Evolutionary conservation across 2,797 vertebrate species (phyloP), one percentile per base, ranked within the genome.

Genomic region (Paguma larvata): DNA sequence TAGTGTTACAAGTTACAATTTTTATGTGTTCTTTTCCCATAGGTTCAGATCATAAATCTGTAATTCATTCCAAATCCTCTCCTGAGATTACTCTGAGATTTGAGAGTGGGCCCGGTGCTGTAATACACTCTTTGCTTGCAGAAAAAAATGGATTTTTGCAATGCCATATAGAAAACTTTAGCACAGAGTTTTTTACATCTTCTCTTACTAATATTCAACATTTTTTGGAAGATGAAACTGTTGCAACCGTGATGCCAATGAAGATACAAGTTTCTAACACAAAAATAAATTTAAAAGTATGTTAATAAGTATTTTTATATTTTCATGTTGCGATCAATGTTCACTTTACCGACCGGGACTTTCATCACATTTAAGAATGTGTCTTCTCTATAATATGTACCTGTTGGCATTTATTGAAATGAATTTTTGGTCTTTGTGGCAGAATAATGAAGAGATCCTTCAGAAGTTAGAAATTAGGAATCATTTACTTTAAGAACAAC

Each of bases 111-210:
- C 99, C 99, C 5, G 98, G 99, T 79, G 99, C 99, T 80, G 99
- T 99, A 53, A 98, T 99, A 90, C 99, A 99, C 98, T 99, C 99
- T 80, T 98, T 99, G 9, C 98, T 99, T 97, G 99, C 99, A 46
- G 99, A 99, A 94, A 99, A 99, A 98, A 99, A 99, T 13, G 99
- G 99, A 92, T 99, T 99, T 99, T 99, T 99, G 97, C 99, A 99
- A 96, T 99, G 99, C 98, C 99, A 98, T 13, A 98, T 99, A 89
- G 99, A 99, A 78, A 99, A 99, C 68, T 99, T 99, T 98, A 99
- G 97, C n/a, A 99, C 99, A 0, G 99, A 99, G 98, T 99, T 99
- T 98, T 97, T 99, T 97, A 99, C 99, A 65, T 99, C 99, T 97
- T 99, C 99, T 80, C 99, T 99, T 85, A 98, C 98, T 65, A 99